A percentile compares a stretch with the other conserved stretches of the same genome.
Conservation (phyloP, 2,113 vertebrate species). For the Zosterops hypoxanthus region DNA sequence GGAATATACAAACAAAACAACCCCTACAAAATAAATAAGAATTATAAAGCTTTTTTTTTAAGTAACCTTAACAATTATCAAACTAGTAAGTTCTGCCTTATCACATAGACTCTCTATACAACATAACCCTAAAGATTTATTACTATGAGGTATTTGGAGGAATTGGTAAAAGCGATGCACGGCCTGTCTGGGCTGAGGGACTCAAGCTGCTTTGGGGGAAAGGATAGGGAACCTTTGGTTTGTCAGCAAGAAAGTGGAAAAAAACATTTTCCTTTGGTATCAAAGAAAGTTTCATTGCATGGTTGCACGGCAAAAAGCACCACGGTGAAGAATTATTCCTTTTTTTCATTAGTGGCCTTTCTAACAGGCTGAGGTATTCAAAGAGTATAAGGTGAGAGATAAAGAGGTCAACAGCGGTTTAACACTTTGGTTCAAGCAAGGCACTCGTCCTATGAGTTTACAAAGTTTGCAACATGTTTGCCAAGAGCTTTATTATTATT, state of each 20-base stretch:
- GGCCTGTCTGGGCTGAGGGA: constrained; percentile 83
- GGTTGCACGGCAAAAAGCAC: constrained; percentile 97
- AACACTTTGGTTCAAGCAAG: constrained; percentile 99
- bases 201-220: constrained; percentile 57
- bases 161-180: constrained; percentile 93
- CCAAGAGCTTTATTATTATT: constrained; percentile 77
- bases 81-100: constrained; percentile 93
- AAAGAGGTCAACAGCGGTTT: constrained; percentile 98
- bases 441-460: constrained; percentile 99
- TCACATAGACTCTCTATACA: constrained; percentile 96
- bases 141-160: constrained; percentile 99
- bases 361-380: constrained; percentile 99
- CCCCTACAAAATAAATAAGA: constrained; percentile 90
- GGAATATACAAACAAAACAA: constrained; percentile 71
- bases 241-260: constrained; percentile 89
- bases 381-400: constrained; percentile 93
- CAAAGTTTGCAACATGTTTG: constrained; percentile 91
- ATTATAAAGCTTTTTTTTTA: constrained; percentile 87
- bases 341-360: constrained; percentile 94
- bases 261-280: constrained; percentile 92
- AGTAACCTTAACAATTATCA: constrained; percentile 92
- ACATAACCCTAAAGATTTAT: constrained; percentile 95
- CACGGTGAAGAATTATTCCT: constrained; percentile 92
- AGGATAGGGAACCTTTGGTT: constrained; percentile 91
- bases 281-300: constrained; percentile 96